Conservation (phyloP, 2,113 vertebrate species). For the Antidorcas marsupialis region DNA sequence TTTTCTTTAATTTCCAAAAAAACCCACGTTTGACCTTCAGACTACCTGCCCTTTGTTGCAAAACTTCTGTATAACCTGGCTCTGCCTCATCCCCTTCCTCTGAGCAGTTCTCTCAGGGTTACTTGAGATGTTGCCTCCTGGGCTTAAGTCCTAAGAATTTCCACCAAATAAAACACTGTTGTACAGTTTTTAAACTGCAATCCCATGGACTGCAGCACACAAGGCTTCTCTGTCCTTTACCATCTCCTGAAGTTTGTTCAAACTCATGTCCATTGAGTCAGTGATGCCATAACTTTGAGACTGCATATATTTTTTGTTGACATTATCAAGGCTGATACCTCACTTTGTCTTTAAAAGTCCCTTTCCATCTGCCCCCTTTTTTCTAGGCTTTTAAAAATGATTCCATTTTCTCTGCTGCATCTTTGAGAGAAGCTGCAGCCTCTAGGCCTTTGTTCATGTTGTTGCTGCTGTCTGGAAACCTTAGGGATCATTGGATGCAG, state of each 20-base stretch:
- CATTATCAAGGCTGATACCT: background rate
- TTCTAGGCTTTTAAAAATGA: background rate
- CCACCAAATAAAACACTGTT: background rate
- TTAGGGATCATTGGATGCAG: background rate
- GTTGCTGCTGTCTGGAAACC: background rate
- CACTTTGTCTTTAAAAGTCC: background rate
- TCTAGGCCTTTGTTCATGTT: background rate
- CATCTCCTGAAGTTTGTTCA: background rate
- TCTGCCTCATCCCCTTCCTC: background rate
- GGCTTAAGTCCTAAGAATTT: background rate
- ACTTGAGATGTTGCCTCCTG: background rate
- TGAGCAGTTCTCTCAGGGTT: background rate
- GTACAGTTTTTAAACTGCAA: background rate
- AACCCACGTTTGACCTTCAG: background rate
- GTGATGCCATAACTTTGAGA: background rate
- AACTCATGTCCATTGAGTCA: background rate
- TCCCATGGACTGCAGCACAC: background rate
- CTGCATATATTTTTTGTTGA: background rate
- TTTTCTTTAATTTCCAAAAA: background rate
- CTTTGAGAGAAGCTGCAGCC: background rate
- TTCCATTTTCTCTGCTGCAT: background rate
- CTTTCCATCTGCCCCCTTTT: background rate
- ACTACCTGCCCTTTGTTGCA: background rate
- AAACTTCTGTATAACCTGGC: background rate
- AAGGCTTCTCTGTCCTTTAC: background rate